Evolutionary conservation across 2,888 invertebrate genomes (phyloP).

Genomic region (Athripsodes cinereus): DNA sequence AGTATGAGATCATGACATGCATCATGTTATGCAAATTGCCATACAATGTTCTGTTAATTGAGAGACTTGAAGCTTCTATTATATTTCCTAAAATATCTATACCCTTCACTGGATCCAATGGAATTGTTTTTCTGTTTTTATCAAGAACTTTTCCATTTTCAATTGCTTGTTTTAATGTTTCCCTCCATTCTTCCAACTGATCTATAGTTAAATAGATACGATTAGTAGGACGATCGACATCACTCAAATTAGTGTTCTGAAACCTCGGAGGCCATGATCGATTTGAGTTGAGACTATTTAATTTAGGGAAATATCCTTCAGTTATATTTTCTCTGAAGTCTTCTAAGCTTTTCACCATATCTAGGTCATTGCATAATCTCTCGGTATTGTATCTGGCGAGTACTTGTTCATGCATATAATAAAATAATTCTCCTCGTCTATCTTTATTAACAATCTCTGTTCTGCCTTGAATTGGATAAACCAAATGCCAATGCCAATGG

Average conservation of each 20-base stretch:
- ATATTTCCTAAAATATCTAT: slow-evolving; percentile 77
- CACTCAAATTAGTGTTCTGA: slow-evolving; percentile 46
- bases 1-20: slow-evolving; percentile 68
- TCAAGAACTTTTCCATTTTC: slow-evolving; percentile 54
- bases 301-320: slow-evolving; percentile 58
- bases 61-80: slow-evolving; percentile 66
- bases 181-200: slow-evolving; percentile 70
- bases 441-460: slow-evolving; percentile 51
- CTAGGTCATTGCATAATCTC: slow-evolving; percentile 20
- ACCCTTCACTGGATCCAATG: slow-evolving; percentile 60
- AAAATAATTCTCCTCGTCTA: slow-evolving; percentile 60
- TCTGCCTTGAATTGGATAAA: slow-evolving; percentile 65
- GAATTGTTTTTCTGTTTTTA: slow-evolving; percentile 50
- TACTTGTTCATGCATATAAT: slow-evolving; percentile 61
- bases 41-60: slow-evolving; percentile 61
- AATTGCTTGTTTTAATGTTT: slow-evolving; percentile 64
- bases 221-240: slow-evolving; percentile 63
- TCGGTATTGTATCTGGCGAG: slow-evolving; percentile 43
- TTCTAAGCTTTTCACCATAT: slow-evolving; percentile 12
- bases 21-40: slow-evolving; percentile 81
- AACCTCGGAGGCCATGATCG: slow-evolving; percentile 59
- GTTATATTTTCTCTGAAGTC: slow-evolving; percentile 21
- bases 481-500: slow-evolving; percentile 90
- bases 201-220: slow-evolving; percentile 59
- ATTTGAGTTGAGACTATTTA: slow-evolving; percentile 59